phyloP scores from a whole-genome alignment of 2,888 invertebrate species.

The Diabrotica balteata region DNA sequence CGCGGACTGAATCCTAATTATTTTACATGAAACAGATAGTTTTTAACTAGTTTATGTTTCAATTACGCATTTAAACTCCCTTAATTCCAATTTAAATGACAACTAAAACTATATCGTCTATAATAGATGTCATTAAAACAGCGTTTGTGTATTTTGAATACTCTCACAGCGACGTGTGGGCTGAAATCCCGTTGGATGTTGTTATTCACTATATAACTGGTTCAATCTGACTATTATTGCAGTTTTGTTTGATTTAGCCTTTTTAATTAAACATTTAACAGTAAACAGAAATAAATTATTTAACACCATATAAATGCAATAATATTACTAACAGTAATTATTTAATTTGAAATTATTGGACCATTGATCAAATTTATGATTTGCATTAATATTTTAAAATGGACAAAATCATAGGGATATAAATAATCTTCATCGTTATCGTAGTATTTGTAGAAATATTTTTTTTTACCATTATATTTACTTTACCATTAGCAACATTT shows the following conservation, averaged over 20 bases:
- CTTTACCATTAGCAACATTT: no score
- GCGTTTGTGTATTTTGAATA: slow-evolving; percentile 18
- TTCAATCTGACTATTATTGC: slow-evolving; percentile 20
- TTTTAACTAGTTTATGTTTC: slow-evolving; percentile 25
- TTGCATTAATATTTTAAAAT: no score
- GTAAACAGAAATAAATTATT: no score
- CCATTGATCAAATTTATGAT: no score
- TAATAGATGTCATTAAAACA: slow-evolving; percentile 27
- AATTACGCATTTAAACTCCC: slow-evolving; percentile 24
- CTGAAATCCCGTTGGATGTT: slow-evolving; percentile 19
- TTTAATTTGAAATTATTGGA: no score
- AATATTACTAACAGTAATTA: no score
- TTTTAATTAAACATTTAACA: slow-evolving; percentile 23
- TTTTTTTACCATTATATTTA: no score
- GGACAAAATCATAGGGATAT: no score
- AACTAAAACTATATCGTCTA: slow-evolving; percentile 23
- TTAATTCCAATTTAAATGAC: slow-evolving; percentile 24
- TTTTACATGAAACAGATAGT: slow-evolving; percentile 14
- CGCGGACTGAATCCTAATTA: slow-evolving; percentile 6
- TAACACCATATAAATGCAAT: no score
- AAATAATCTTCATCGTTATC: no score
- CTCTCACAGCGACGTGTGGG: slow-evolving; percentile 14
- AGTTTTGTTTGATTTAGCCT: slow-evolving; percentile 26
- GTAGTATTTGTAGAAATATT: no score
- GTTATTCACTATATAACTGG: slow-evolving; percentile 20